Conservation (phyloP, 2,113 vertebrate species). For the Pyxicephalus adspersus region DNA sequence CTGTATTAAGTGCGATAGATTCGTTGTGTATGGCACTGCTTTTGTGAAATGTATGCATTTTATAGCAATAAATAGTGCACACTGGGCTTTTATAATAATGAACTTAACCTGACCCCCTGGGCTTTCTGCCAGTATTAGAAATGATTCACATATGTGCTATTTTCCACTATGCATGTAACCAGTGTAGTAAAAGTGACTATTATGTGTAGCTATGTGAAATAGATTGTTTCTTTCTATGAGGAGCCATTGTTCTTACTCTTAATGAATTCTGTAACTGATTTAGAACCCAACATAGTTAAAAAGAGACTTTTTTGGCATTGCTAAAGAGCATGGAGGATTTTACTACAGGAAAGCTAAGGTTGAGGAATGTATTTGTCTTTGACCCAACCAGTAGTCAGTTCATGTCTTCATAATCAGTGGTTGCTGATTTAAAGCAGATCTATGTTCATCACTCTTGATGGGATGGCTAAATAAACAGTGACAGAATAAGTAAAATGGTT, state of each 20-base stretch:
- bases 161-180: slow-evolving; percentile 10
- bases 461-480: too few relatives aligned
- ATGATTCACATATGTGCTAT: slow-evolving; percentile 9
- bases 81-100: slow-evolving; percentile 13
- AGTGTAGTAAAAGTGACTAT: slow-evolving; percentile 7
- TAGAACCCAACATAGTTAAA: not conserved
- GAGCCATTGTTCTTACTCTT: not conserved
- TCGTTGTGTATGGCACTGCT: not conserved
- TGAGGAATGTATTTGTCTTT: too few relatives aligned
- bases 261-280: not conserved
- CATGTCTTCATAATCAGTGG: too few relatives aligned
- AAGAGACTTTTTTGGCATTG: not conserved
- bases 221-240: not conserved
- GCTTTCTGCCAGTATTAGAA: not conserved
- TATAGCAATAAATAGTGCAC: not conserved
- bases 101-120: slow-evolving; percentile 8
- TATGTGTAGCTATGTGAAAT: not conserved
- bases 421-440: too few relatives aligned
- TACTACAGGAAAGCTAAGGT: too few relatives aligned
- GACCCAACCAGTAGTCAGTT: too few relatives aligned
- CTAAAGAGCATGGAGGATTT: not conserved
- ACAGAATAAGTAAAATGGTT: too few relatives aligned
- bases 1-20: not conserved
- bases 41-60: slow-evolving; percentile 3
- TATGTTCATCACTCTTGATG: too few relatives aligned